Conservation (phyloP, 2,113 vertebrate species). For the Mugil cephalus region DNA sequence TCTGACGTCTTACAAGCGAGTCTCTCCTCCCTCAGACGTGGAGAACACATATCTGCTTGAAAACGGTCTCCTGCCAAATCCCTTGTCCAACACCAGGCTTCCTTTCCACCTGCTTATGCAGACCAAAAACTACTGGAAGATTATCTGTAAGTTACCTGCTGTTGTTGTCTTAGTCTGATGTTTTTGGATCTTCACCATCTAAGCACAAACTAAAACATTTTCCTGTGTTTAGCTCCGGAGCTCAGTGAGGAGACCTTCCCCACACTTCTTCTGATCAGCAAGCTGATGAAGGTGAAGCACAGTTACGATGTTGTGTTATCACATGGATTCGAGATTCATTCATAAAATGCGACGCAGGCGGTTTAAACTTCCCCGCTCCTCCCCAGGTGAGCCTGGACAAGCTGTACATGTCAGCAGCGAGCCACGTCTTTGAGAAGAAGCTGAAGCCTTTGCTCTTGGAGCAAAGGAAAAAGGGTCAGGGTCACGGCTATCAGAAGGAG, state of each 20-base stretch:
- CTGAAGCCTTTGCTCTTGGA: conserved; percentile 90
- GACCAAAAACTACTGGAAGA: conserved; percentile 90
- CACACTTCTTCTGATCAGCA: conserved; percentile 92
- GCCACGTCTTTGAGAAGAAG: conserved; percentile 90
- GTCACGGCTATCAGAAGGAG: conserved; percentile 82
- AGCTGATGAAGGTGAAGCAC: conserved; percentile 93
- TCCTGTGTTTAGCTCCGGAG: conserved; percentile 87
- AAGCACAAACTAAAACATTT: background rate
- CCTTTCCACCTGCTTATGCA: conserved; percentile 95
- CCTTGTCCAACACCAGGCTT: conserved; percentile 86
- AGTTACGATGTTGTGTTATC: background rate
- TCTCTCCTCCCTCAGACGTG: conserved; percentile 87
- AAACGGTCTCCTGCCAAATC: conserved; percentile 83
- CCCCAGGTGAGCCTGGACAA: conserved; percentile 91
- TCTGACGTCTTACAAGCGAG: conserved; percentile 90
- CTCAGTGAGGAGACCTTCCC: conserved; percentile 94
- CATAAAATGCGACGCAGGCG: background rate
- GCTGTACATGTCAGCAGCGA: conserved; percentile 90
- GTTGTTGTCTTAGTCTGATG: no score
- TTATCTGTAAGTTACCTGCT: conserved; percentile 87
- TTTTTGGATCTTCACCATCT: no score
- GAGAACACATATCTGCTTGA: conserved; percentile 90
- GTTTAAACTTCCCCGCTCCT: background rate
- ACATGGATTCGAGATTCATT: background rate
- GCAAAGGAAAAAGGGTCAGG: conserved; percentile 75